A percentile compares a stretch with the other conserved stretches of the same genome.
Conservation (phyloP, 1,140 invertebrate species). For the Drosophila neocordata region DNA sequence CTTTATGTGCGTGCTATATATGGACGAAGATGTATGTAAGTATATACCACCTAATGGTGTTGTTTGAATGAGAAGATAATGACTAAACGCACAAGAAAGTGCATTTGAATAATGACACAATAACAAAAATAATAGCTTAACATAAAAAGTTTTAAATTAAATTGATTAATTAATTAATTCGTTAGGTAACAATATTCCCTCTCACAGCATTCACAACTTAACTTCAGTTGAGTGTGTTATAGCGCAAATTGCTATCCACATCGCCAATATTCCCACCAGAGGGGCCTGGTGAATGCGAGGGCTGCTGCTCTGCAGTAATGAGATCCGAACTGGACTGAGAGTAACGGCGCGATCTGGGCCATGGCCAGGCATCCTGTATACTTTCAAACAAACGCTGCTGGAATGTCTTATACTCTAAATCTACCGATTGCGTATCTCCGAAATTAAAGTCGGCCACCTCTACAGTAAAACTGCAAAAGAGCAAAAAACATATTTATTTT, state of each 20-base stretch:
- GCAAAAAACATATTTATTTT: neutral
- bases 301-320: slow-evolving; percentile 55
- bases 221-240: slow-evolving; percentile 72
- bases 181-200: slow-evolving; percentile 55
- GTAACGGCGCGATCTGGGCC: slow-evolving; percentile 58
- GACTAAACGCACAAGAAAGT: slow-evolving; percentile 48
- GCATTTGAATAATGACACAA: slow-evolving; percentile 40
- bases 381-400: slow-evolving; percentile 90
- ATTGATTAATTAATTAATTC: slow-evolving; percentile 67
- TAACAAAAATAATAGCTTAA: slow-evolving; percentile 61
- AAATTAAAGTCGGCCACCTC: slow-evolving; percentile 96
- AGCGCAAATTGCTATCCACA: slow-evolving; percentile 77
- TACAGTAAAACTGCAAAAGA: slow-evolving; percentile 86
- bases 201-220: slow-evolving; percentile 6
- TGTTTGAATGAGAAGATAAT: slow-evolving; percentile 51
- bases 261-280: slow-evolving; percentile 62
- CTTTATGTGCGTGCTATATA: slow-evolving; percentile 21
- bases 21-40: slow-evolving; percentile 9
- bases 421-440: slow-evolving; percentile 87
- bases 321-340: slow-evolving; percentile 73
- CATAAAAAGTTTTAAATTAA: slow-evolving; percentile 50
- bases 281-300: slow-evolving; percentile 30
- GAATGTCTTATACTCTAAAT: slow-evolving; percentile 94
- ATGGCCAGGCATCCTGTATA: slow-evolving; percentile 84
- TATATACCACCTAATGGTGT: slow-evolving; percentile 1